These are phyloP conservation scores for Strix aluco DNA, from an alignment of 2,113 vertebrate species.

Conservation along the genomic window DNA sequence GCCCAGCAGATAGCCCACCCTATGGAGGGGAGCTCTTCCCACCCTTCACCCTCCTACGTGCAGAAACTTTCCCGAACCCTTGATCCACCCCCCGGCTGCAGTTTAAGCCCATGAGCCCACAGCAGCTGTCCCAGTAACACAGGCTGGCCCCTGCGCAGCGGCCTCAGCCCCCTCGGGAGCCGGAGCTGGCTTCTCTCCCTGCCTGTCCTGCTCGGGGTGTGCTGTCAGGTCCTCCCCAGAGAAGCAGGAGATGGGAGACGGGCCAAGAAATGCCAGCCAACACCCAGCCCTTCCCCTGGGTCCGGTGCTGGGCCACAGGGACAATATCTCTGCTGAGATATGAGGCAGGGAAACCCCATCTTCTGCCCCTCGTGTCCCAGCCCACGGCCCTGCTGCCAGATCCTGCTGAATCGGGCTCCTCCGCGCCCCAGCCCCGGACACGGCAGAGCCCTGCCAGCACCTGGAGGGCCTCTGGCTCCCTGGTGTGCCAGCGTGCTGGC, in stretches of 20 bases:
- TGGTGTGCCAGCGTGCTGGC: not conserved
- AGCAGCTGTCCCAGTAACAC: conserved; percentile 32
- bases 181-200: not conserved
- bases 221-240: not conserved
- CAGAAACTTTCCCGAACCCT: not conserved
- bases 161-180: not conserved
- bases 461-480: not conserved
- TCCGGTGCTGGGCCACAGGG: fast-evolving
- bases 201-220: not conserved
- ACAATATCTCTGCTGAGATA: not conserved
- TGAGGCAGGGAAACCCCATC: not conserved
- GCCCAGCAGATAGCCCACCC: not conserved
- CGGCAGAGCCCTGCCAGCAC: not conserved
- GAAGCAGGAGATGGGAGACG: not conserved
- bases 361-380: not conserved
- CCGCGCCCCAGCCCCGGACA: fast-evolving
- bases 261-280: not conserved
- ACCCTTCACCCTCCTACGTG: not conserved
- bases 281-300: not conserved
- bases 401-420: not conserved
- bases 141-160: not conserved
- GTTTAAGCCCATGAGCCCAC: not conserved
- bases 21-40: not conserved
- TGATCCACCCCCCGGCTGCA: not conserved
- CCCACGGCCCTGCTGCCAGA: fast-evolving